Base-by-base conservation (phyloP, 2,797 vertebrate genomes). In the Distichodus sexfasciatus region DNA sequence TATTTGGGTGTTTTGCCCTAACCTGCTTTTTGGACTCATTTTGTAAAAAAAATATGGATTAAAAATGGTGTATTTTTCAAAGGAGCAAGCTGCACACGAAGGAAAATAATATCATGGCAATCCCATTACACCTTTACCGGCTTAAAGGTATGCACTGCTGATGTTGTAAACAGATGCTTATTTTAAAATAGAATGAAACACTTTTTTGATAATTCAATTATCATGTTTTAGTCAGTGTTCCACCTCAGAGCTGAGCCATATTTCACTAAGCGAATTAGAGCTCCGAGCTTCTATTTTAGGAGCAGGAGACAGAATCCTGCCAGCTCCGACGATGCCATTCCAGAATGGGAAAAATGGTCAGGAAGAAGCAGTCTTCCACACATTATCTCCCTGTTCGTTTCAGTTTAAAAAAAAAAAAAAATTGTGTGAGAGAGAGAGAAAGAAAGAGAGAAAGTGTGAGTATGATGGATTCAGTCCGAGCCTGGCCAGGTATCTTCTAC, bases 251-350 rank as follows among this genome's bases (percentile, higher is more conserved):
- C 12, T n/a, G n/a, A 61, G 47, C 31, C 4, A 44, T 44, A 44
- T 57, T 69, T 68, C 57, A 38, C 71, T 72, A 73, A 80, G 69
- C 65, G 28, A 78, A 60, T 81, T 66, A 63, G 58, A 63, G 44
- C 44, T 75, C 43, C 15, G 44, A 31, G 46, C 57, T 68, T 75
- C 75, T 81, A 75, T 79, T 79, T 77, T 73, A 47, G 65, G 75
- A 57, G 33, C 41, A 17, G 23, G 31, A 15, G 51, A 54, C 48
- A 23, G 66, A 76, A 41, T n/a, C 23, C 61, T 40, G 41, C 51
- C 59, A 41, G 48, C 51, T 51, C 44, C 63, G n/a, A 71, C 46
- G 66, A 38, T 14, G 60, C 54, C 36, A 47, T 28, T 41, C 35
- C 29, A 43, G 67, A 66, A 66, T 38, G 54, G 40, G 59, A 57